Evolutionary conservation across 1,140 invertebrate species (phyloP).

Genomic region (Vollenhovia emeryi): DNA sequence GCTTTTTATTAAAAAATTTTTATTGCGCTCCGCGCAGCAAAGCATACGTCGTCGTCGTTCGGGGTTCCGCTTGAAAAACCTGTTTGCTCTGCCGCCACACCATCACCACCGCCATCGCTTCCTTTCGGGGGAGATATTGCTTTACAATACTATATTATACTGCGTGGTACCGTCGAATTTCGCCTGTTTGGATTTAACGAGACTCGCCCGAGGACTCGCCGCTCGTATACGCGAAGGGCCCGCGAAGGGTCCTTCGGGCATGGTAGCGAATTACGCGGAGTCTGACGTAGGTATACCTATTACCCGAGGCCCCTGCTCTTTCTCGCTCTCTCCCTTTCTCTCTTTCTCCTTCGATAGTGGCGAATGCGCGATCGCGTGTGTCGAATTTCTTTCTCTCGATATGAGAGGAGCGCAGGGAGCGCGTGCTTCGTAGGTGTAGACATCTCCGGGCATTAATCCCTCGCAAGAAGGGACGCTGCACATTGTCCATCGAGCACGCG

Average conservation of each 20-base stretch:
- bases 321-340: not conserved
- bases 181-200: constrained; percentile 74
- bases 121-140: constrained; percentile 73
- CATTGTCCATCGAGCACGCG: constrained; percentile 58
- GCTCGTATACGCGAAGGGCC: constrained; percentile 9
- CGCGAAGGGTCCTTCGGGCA: constrained; percentile 14
- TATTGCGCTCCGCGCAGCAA: constrained; percentile 68
- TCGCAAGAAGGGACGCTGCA: constrained; percentile 52
- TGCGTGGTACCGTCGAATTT: constrained; percentile 74
- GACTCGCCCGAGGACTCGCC: constrained; percentile 64
- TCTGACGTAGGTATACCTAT: constrained; percentile 29
- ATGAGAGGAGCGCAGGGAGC: constrained; percentile 28
- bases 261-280: constrained; percentile 41
- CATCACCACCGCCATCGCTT: constrained; percentile 68
- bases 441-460: constrained; percentile 64
- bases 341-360: not conserved
- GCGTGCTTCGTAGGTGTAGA: constrained; percentile 71
- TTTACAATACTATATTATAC: constrained; percentile 77
- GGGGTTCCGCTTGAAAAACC: constrained; percentile 70
- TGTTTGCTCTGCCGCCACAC: constrained; percentile 71
- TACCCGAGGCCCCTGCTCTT: not conserved
- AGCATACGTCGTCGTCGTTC: constrained; percentile 67
- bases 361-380: constrained; percentile 26
- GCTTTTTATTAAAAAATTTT: constrained; percentile 76
- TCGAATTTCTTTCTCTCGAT: constrained; percentile 49